Evolutionary conservation across 2,113 vertebrate genomes (phyloP).

Genomic region (Plecotus auritus): DNA sequence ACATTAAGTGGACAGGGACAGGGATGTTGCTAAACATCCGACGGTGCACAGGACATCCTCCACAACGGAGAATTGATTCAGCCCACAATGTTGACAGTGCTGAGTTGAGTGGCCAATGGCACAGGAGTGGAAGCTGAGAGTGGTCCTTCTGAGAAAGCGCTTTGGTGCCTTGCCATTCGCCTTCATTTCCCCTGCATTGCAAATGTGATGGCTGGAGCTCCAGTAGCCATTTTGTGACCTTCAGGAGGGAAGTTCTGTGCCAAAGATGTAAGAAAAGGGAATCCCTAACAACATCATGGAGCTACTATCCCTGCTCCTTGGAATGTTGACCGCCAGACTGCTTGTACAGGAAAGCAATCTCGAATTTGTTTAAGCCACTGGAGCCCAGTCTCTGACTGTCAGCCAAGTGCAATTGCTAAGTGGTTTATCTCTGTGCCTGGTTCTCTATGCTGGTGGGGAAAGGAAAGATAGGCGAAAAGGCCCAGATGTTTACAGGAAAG

Average conservation of each 20-base stretch:
- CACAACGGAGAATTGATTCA: background rate
- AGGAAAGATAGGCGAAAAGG: background rate
- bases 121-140: background rate
- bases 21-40: background rate
- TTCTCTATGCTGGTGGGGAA: background rate
- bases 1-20: background rate
- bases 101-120: accelerated
- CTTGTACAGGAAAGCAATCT: background rate
- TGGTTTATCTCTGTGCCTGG: background rate
- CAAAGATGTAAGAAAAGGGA: background rate
- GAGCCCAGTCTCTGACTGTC: background rate
- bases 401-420: background rate
- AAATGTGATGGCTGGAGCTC: background rate
- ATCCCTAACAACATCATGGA: background rate
- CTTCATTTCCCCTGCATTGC: background rate
- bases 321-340: background rate
- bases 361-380: background rate
- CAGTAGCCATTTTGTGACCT: background rate
- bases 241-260: background rate
- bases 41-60: background rate
- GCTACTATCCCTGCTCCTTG: background rate
- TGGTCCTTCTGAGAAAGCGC: background rate
- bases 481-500: background rate
- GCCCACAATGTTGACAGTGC: background rate
- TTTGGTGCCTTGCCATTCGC: background rate